These are phyloP conservation scores for Dendrocopos noguchii DNA, from an alignment of 2,113 vertebrate species.

Conservation along the genomic window DNA sequence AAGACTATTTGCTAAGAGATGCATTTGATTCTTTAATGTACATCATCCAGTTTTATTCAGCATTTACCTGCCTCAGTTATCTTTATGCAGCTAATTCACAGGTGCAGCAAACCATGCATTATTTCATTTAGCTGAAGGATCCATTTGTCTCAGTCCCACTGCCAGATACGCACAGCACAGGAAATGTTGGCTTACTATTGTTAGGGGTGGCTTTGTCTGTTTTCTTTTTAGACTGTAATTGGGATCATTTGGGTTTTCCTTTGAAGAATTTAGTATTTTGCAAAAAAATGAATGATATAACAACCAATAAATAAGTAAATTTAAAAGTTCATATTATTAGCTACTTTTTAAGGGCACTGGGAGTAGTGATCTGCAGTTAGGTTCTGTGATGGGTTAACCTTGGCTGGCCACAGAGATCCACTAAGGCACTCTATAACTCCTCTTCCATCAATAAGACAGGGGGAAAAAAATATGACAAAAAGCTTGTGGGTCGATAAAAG, in stretches of 20 bases:
- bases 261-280: neutral
- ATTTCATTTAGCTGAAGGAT: slow-evolving; percentile 26
- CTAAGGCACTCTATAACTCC: neutral
- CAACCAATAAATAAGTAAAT: neutral
- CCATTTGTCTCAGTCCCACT: neutral
- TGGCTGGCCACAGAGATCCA: neutral
- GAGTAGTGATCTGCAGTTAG: neutral
- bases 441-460: neutral
- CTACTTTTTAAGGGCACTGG: neutral
- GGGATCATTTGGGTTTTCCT: neutral
- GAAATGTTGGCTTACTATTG: neutral
- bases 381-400: neutral
- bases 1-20: neutral
- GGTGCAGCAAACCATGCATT: slow-evolving; percentile 33
- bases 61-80: slow-evolving; percentile 60
- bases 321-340: neutral
- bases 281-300: neutral
- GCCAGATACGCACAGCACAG: neutral
- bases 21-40: neutral
- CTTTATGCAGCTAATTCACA: slow-evolving; percentile 50
- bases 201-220: neutral
- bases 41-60: slow-evolving; percentile 26
- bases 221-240: neutral
- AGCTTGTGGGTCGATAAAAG: neutral
- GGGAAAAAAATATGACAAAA: neutral